Evolutionary conservation across 2,888 invertebrate genomes (phyloP).

Genomic region (Listrodromus nycthemerus): DNA sequence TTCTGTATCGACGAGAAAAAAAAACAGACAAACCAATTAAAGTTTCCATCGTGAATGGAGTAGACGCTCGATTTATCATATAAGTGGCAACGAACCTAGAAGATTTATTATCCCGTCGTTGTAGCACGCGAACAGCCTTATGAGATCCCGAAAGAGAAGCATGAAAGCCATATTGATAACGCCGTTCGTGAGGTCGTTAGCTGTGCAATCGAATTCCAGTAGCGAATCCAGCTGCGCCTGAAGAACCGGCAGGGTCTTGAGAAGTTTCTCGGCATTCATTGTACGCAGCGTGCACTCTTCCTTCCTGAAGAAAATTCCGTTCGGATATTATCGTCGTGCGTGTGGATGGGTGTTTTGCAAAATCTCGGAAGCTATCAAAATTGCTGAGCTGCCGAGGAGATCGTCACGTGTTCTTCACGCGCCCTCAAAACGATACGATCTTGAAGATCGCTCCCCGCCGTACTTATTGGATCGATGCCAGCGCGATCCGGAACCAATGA

Average conservation of each 20-base stretch:
- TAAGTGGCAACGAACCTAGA: conserved; percentile 86
- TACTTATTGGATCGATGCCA: conserved; percentile 43
- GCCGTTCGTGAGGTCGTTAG: conserved; percentile 98
- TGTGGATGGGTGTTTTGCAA: too few species aligned
- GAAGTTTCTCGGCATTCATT: conserved; percentile 98
- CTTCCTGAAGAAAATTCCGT: conserved; percentile 88
- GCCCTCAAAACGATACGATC: neutral
- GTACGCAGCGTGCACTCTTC: conserved; percentile 98
- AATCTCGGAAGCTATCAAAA: neutral
- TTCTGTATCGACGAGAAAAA: conserved; percentile 86
- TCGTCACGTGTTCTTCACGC: conserved; percentile 16
- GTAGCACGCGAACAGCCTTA: conserved; percentile 99
- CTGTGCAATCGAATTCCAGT: conserved; percentile 98
- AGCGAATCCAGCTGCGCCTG: conserved; percentile 98
- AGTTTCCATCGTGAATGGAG: too few species aligned
- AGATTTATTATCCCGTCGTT: conserved; percentile 99
- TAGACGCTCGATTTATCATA: neutral
- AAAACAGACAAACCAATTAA: conserved; percentile 9
- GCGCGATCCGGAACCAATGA: conserved; percentile 33
- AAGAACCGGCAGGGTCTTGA: conserved; percentile 97
- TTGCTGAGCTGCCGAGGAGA: neutral
- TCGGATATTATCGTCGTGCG: conserved; percentile 1
- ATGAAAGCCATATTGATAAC: conserved; percentile 99
- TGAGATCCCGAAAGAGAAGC: conserved; percentile 99
- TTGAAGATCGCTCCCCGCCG: neutral